Conservation (phyloP, 2,888 invertebrate species). For the Meteorus cinctellus region DNA sequence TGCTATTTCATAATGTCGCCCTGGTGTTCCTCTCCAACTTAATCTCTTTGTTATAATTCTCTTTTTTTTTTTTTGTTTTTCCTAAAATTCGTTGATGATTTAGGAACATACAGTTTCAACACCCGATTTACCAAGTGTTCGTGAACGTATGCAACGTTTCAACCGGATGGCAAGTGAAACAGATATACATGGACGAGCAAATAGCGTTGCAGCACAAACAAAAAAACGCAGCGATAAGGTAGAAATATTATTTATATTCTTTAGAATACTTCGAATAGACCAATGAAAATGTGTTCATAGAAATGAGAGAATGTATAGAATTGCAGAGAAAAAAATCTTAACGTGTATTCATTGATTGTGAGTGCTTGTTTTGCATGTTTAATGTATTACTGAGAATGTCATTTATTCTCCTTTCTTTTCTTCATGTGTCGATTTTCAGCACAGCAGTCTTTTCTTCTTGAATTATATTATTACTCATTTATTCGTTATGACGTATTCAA, state of each 20-base stretch:
- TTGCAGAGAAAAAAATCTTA: conserved; percentile 25
- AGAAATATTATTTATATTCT: conserved; percentile 48
- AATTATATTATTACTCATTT: not conserved
- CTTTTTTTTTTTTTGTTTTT: too few species aligned
- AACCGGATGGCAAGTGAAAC: conserved; percentile 91
- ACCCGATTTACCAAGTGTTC: conserved; percentile 85
- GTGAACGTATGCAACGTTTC: conserved; percentile 93
- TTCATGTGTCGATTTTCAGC: conserved; percentile 38
- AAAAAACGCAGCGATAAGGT: conserved; percentile 80
- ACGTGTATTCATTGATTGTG: conserved; percentile 41
- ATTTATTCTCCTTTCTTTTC: conserved; percentile 38
- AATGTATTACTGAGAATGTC: conserved; percentile 59
- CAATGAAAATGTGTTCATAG: conserved; percentile 33
- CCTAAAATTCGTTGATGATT: conserved; percentile 47
- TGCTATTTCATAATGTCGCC: too few species aligned
- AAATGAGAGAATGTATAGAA: conserved; percentile 26
- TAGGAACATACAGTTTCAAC: conserved; percentile 67
- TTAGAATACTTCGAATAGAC: conserved; percentile 8
- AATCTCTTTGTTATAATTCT: too few species aligned
- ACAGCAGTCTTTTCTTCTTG: conserved; percentile 38
- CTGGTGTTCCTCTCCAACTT: too few species aligned
- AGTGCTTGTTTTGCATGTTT: conserved; percentile 61
- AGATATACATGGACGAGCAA: conserved; percentile 71
- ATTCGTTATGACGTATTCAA: not conserved
- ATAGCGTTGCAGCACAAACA: conserved; percentile 69